Percentiles rank a stretch among this genome's conserved stretches.
These are phyloP conservation scores for Rhyacophila evoluta DNA, from an alignment of 2,888 invertebrate species.

Conservation along the genomic window DNA sequence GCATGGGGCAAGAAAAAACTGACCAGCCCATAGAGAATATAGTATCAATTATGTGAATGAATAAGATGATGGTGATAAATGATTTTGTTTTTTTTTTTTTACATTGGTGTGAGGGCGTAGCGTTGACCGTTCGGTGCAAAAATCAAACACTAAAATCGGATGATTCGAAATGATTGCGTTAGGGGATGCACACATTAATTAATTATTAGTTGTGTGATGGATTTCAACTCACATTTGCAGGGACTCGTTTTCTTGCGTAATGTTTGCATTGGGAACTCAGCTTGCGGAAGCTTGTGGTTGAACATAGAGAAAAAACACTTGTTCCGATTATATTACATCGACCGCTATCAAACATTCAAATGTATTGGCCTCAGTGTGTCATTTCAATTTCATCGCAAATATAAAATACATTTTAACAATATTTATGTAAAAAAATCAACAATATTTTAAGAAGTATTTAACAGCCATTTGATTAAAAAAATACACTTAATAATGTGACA, in stretches of 20 bases:
- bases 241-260: slow-evolving; percentile 94
- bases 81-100: background rate
- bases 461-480: background rate
- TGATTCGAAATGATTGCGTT: background rate
- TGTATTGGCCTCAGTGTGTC: slow-evolving; percentile 20
- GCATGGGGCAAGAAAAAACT: background rate
- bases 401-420: background rate
- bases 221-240: slow-evolving; percentile 86
- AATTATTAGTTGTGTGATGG: background rate
- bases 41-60: background rate
- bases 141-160: background rate
- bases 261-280: slow-evolving; percentile 85
- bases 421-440: background rate
- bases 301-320: slow-evolving; percentile 60
- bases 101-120: background rate
- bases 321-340: slow-evolving; percentile 46
- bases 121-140: background rate
- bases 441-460: background rate
- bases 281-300: slow-evolving; percentile 70
- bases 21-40: background rate
- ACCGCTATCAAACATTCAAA: slow-evolving; percentile 40
- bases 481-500: slow-evolving; percentile 24
- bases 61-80: background rate
- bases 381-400: slow-evolving; percentile 16
- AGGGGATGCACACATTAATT: background rate